These are phyloP conservation scores for Berghia stephanieae DNA, from an alignment of 1,140 invertebrate species.

Conservation along the genomic window DNA sequence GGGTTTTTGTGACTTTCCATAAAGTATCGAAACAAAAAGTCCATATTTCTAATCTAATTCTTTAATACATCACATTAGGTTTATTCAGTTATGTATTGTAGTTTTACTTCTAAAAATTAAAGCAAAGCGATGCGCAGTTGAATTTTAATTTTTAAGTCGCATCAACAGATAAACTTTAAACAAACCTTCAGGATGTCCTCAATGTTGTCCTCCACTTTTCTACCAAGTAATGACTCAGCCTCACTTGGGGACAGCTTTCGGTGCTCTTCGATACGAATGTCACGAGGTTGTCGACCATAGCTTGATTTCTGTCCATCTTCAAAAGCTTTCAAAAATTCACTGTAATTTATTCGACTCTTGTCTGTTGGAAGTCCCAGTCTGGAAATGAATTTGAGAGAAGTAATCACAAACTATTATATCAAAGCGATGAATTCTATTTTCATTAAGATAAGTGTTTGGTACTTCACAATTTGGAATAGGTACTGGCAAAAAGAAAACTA, in stretches of 20 bases:
- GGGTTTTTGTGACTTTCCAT: too few species aligned
- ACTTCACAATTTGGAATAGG: too few species aligned
- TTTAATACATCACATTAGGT: too few species aligned
- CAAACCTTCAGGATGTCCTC: constrained; percentile 52
- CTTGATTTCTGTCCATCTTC: constrained; percentile 60
- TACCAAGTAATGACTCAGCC: constrained; percentile 51
- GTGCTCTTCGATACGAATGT: constrained; percentile 47
- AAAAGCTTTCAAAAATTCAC: constrained; percentile 61
- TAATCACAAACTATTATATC: neutral
- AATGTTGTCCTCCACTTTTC: constrained; percentile 46
- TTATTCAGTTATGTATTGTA: neutral
- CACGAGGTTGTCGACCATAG: constrained; percentile 47
- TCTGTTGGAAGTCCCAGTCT: constrained; percentile 58
- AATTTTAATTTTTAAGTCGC: neutral
- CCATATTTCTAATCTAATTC: neutral
- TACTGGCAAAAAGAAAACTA: too few species aligned
- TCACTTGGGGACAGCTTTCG: constrained; percentile 46
- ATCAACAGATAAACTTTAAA: neutral
- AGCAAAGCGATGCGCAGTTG: neutral
- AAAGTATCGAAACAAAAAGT: neutral
- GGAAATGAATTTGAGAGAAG: neutral
- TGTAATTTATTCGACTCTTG: constrained; percentile 54
- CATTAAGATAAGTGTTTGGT: too few species aligned
- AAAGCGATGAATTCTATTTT: too few species aligned
- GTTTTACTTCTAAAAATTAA: neutral